phyloP scores from a whole-genome alignment of 2,113 vertebrate species.

The Tiliqua scincoides region DNA sequence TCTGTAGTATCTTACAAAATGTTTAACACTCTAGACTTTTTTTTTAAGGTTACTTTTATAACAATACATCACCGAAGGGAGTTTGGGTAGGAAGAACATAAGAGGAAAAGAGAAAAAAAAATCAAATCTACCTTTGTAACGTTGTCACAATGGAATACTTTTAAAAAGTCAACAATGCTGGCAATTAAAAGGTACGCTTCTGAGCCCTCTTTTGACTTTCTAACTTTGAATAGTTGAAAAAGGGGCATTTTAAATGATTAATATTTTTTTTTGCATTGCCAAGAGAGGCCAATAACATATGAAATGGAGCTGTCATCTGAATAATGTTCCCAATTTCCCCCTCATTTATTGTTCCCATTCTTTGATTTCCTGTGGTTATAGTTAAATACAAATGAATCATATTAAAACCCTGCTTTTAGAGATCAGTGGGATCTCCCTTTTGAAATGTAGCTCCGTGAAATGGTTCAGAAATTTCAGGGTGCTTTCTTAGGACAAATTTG shows the following conservation, averaged over 20 bases:
- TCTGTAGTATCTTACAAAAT: conserved; percentile 6
- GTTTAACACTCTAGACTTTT: not conserved
- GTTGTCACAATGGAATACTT: conserved; percentile 14
- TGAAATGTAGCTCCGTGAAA: not conserved
- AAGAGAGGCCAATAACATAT: not conserved
- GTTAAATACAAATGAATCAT: not conserved
- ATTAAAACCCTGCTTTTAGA: not conserved
- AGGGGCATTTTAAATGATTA: conserved; percentile 14
- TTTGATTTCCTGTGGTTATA: not conserved
- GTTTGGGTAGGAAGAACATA: not conserved
- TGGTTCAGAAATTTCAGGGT: not conserved
- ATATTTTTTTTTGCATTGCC: conserved; percentile 11
- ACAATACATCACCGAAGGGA: not conserved
- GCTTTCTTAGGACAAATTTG: too few relatives aligned
- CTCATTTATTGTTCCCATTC: not conserved
- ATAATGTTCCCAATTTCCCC: not conserved
- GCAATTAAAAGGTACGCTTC: conserved; percentile 25
- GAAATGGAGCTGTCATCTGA: not conserved
- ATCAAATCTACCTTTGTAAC: conserved; percentile 36
- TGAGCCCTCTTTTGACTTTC: not conserved
- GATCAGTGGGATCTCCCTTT: not conserved
- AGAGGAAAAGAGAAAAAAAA: conserved; percentile 13
- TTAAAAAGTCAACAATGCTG: conserved; percentile 40
- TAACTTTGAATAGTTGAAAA: not conserved
- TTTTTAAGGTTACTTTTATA: not conserved